Conservation (phyloP, 2,113 vertebrate genomes). For the Platysternon megacephalum region DNA sequence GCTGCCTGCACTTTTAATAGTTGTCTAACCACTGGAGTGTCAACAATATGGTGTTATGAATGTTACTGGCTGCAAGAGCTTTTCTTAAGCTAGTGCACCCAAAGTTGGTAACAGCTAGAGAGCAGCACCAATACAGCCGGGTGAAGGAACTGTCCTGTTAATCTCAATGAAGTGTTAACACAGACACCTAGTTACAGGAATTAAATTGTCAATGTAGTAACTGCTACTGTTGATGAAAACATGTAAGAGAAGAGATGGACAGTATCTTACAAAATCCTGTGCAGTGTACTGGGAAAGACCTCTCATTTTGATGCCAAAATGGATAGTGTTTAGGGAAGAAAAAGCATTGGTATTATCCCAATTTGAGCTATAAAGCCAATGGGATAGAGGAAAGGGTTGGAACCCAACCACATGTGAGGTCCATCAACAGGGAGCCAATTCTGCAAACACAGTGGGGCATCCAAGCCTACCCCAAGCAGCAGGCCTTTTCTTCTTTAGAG, state of each 20-base stretch:
- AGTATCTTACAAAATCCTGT: fast-evolving
- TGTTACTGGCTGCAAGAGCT: not conserved
- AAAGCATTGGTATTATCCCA: not conserved
- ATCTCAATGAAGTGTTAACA: fast-evolving
- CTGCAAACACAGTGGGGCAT: not conserved
- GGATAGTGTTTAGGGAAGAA: not conserved
- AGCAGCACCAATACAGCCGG: not conserved
- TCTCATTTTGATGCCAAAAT: not conserved
- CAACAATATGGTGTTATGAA: not conserved
- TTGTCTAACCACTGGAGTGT: not conserved
- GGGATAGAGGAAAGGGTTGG: fast-evolving
- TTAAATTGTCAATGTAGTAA: fast-evolving
- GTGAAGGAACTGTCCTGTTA: not conserved
- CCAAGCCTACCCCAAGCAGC: not conserved
- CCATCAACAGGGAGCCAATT: not conserved
- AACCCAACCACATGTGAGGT: not conserved
- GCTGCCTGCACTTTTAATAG: not conserved
- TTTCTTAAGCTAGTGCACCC: not conserved
- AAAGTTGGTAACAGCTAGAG: not conserved
- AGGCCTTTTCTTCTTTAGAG: not conserved
- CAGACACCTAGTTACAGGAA: not conserved
- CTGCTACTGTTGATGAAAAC: not conserved
- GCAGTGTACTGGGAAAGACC: not conserved
- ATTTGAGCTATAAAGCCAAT: not conserved
- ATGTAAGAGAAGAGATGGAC: fast-evolving